A percentile compares a stretch with the other conserved stretches of the same genome.
Evolutionary conservation across 2,888 invertebrate genomes (phyloP).

Genomic region (Acleris holmiana): DNA sequence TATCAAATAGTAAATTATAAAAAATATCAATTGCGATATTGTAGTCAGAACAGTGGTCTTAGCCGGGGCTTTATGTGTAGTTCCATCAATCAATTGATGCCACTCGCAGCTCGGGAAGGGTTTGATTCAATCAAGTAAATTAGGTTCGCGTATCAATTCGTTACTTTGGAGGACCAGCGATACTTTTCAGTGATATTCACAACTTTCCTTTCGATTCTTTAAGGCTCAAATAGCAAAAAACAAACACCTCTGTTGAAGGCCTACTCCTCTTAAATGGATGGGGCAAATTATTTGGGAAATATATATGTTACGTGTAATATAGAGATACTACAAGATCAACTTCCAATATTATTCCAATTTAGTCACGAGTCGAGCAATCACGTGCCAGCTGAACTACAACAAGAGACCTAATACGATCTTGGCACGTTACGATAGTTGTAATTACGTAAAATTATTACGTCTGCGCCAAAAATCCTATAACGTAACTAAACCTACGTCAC

Average conservation of each 20-base stretch:
- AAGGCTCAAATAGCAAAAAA: too few species aligned
- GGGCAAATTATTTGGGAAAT: too few species aligned
- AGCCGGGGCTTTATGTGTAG: background rate
- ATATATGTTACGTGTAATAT: too few species aligned
- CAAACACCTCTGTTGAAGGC: too few species aligned
- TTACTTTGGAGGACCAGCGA: background rate
- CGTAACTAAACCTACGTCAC: background rate
- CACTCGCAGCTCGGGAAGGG: slow-evolving; percentile 1
- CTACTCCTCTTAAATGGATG: too few species aligned
- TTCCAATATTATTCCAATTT: background rate
- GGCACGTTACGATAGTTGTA: slow-evolving; percentile 17
- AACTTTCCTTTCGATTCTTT: too few species aligned
- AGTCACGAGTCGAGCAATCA: slow-evolving; percentile 17
- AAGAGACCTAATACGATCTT: slow-evolving; percentile 17
- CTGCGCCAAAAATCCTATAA: background rate
- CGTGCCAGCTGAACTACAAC: slow-evolving; percentile 15
- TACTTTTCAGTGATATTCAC: too few species aligned
- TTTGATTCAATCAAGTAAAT: slow-evolving; percentile 4
- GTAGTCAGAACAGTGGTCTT: too few species aligned
- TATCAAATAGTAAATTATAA: too few species aligned
- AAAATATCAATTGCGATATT: too few species aligned
- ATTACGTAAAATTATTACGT: slow-evolving; percentile 23
- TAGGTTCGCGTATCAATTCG: background rate
- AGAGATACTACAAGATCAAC: background rate
- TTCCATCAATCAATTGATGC: background rate